Base-by-base conservation (phyloP, 2,888 invertebrate genomes). In the Drosophila rubida region DNA sequence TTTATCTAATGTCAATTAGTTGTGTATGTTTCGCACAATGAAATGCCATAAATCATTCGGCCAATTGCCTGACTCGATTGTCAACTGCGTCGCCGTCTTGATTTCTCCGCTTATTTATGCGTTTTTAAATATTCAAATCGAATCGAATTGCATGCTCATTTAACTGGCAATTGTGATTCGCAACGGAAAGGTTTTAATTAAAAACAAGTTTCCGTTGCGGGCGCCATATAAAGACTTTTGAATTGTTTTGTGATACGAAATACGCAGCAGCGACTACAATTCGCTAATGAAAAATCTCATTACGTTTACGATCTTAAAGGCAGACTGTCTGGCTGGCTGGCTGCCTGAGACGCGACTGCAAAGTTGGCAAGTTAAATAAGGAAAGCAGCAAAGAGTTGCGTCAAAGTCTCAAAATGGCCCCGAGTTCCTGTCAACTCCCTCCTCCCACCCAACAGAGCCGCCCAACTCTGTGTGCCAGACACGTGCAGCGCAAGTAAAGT, bases 61-160 rank as follows among this genome's bases (percentile, higher is more conserved):
- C 50, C 69, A 71, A 77, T 72, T 61, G 64, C 57, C 69, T n/a
- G 11, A 16, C 25, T 39, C 25, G 49, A 51, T 67, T 72, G 69
- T 68, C 63, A n/a, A 1, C 32, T 4, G 32, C 32, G 41, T 16
- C 13, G 13, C 9, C 41, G 30, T 54, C 53, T 11, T 19, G 19
- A 19, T 19, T 19, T 60, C 54, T 49, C 25, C 25, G 37, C 44
- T 87, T 72, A 81, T 87, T 82, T 85, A 82, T 82, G 86, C 53
- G 41, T 53, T 78, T 87, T 87, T 87, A 87, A 87, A 82, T 74
- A 81, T 72, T 69, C 75, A 75, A 75, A 85, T 78, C 79, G 82
- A 78, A 85, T 78, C 71, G 82, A 75, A 82, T 81, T 74, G 84
- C 57, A 50, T 49, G 58, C 66, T 46, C 50, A 53, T 54, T 75